phyloP scores from a whole-genome alignment of 2,888 invertebrate species.

The Diploptera punctata region DNA sequence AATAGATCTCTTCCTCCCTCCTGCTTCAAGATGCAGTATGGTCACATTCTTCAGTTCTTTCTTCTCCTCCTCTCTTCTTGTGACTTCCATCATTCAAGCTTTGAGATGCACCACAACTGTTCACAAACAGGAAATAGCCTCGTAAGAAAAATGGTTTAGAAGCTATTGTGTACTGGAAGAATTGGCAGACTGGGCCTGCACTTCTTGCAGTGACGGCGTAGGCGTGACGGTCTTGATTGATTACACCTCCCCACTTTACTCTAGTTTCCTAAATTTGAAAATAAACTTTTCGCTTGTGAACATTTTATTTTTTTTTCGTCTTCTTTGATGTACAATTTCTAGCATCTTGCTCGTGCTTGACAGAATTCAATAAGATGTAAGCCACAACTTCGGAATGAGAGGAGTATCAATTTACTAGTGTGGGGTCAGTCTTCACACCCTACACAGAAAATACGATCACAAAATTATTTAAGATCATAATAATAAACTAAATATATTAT shows the following conservation, averaged over 20 bases:
- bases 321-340: too few relatives aligned
- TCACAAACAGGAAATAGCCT: constrained; percentile 40
- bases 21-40: not conserved
- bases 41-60: not conserved
- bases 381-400: too few relatives aligned
- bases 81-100: constrained; percentile 26
- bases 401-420: too few relatives aligned
- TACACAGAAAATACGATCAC: too few relatives aligned
- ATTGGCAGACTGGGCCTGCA: constrained; percentile 1
- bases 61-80: not conserved
- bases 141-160: constrained; percentile 39
- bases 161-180: constrained; percentile 17
- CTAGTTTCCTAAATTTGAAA: constrained; percentile 12
- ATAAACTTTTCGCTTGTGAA: too few relatives aligned
- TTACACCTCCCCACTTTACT: constrained; percentile 10
- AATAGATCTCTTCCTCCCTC: not conserved
- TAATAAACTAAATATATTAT: too few relatives aligned
- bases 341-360: too few relatives aligned
- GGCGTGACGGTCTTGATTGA: constrained; percentile 27
- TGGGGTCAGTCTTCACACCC: too few relatives aligned
- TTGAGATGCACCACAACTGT: constrained; percentile 38
- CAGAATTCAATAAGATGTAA: too few relatives aligned
- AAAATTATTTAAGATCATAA: too few relatives aligned
- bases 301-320: too few relatives aligned
- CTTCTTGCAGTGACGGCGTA: not conserved